A percentile compares a stretch with the other conserved stretches of the same genome.
These are phyloP conservation scores for Ptilodon capucinus DNA, from an alignment of 2,888 invertebrate genomes.

Conservation along the genomic window DNA sequence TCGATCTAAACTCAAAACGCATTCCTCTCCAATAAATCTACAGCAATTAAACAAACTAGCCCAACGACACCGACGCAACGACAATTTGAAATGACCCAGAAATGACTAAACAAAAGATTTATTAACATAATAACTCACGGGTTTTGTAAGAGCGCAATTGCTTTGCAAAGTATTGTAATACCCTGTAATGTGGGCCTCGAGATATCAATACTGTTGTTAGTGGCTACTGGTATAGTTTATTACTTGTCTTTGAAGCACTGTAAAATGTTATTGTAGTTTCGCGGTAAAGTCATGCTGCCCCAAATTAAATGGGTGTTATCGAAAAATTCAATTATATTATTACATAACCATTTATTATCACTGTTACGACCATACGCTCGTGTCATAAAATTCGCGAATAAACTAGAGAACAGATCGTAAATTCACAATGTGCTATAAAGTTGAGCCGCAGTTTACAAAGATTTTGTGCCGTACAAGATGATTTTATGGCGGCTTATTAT, in stretches of 20 bases:
- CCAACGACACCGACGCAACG: constrained; percentile 2
- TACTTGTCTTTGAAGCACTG: constrained; percentile 18
- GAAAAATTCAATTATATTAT: constrained; percentile 6
- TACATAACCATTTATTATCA: constrained; percentile 12
- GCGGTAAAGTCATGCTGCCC: too few species aligned
- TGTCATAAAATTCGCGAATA: constrained; percentile 23
- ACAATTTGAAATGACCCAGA: constrained; percentile 14
- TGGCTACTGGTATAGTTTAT: constrained; percentile 20
- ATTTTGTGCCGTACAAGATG: constrained; percentile 4
- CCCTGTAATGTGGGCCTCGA: constrained; percentile 21
- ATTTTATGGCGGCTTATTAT: neutral
- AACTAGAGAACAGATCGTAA: constrained; percentile 32
- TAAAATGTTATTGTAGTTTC: constrained; percentile 23
- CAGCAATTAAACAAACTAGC: neutral
- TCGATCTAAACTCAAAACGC: too few species aligned
- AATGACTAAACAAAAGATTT: constrained; percentile 30
- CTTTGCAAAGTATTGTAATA: constrained; percentile 23
- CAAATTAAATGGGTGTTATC: neutral
- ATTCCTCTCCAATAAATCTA: neutral
- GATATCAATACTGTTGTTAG: constrained; percentile 19
- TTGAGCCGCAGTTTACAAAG: constrained; percentile 11
- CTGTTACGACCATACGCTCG: constrained; percentile 10
- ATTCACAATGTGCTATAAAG: constrained; percentile 32
- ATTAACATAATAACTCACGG: constrained; percentile 36
- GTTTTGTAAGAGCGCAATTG: constrained; percentile 38